Conservation (phyloP, 2,797 vertebrate genomes). For the Silurus lanzhouensis region DNA sequence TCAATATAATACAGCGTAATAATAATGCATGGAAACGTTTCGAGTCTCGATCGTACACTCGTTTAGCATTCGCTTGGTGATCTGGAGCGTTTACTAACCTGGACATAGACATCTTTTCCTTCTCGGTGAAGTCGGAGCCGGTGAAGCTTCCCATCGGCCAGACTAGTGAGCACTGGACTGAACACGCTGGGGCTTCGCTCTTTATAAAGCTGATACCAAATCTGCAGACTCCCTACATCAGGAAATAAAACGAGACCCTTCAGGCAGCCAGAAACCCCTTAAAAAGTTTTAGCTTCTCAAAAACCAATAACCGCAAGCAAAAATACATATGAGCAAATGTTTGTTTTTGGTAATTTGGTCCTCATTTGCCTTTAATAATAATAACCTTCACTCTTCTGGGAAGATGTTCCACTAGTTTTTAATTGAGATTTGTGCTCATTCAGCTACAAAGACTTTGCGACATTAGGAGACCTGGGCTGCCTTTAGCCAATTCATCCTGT, state of each 20-base stretch:
- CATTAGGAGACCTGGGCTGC: no score
- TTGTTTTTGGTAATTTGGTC: no score
- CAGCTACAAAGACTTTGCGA: no score
- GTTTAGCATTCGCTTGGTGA: neutral
- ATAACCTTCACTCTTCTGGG: no score
- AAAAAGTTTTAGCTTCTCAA: neutral
- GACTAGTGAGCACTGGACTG: slow-evolving; percentile 74
- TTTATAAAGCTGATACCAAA: slow-evolving; percentile 78
- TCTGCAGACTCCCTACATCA: slow-evolving; percentile 84
- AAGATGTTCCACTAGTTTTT: no score
- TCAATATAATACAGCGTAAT: no score
- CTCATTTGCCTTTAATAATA: no score
- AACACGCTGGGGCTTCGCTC: slow-evolving; percentile 78
- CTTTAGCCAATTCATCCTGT: no score
- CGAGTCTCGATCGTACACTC: neutral
- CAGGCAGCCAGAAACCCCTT: neutral
- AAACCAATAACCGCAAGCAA: neutral
- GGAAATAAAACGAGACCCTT: neutral
- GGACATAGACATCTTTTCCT: slow-evolving; percentile 77
- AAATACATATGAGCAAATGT: no score
- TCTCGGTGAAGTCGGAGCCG: slow-evolving; percentile 80
- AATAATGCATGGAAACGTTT: no score
- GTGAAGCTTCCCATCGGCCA: slow-evolving; percentile 81
- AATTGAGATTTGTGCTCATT: no score
- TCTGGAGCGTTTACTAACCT: slow-evolving; percentile 68